Evolutionary conservation across 2,888 invertebrate genomes (phyloP).

Genomic region (Eupeodes luniger): DNA sequence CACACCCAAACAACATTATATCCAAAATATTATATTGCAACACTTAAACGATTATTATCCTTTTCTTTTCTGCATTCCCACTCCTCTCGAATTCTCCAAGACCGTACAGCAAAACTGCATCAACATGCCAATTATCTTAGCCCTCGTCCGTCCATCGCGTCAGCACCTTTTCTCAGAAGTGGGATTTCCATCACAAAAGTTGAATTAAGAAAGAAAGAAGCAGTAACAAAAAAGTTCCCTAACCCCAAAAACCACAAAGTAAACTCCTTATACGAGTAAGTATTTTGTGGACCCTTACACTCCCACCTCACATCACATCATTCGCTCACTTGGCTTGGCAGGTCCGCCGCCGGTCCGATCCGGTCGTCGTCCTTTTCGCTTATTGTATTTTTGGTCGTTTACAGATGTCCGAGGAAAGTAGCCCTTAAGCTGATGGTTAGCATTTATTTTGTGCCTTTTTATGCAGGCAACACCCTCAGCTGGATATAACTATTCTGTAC

Average conservation of each 20-base stretch:
- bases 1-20: constrained; percentile 25
- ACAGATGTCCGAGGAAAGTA: constrained; percentile 73
- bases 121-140: constrained; percentile 70
- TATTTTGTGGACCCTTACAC: constrained; percentile 13
- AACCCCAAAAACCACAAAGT: background rate
- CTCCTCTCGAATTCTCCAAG: constrained; percentile 44
- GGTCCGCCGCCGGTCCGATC: no score
- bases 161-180: background rate
- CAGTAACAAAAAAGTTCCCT: background rate
- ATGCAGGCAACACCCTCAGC: constrained; percentile 47
- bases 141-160: background rate
- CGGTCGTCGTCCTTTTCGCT: constrained; percentile 44
- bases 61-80: constrained; percentile 16
- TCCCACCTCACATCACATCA: background rate
- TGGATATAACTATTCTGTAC: constrained; percentile 2
- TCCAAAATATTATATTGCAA: constrained; percentile 65
- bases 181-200: constrained; percentile 35
- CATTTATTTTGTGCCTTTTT: constrained; percentile 61
- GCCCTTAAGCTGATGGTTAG: constrained; percentile 61
- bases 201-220: constrained; percentile 22
- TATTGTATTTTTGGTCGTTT: constrained; percentile 43
- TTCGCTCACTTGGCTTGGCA: constrained; percentile 28
- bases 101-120: constrained; percentile 72
- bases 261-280: constrained; percentile 7
- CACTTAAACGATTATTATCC: constrained; percentile 75